Evolutionary conservation across 2,797 vertebrate species (phyloP), one percentile per base, ranked within the genome.

Genomic region (Spinus pinus): DNA sequence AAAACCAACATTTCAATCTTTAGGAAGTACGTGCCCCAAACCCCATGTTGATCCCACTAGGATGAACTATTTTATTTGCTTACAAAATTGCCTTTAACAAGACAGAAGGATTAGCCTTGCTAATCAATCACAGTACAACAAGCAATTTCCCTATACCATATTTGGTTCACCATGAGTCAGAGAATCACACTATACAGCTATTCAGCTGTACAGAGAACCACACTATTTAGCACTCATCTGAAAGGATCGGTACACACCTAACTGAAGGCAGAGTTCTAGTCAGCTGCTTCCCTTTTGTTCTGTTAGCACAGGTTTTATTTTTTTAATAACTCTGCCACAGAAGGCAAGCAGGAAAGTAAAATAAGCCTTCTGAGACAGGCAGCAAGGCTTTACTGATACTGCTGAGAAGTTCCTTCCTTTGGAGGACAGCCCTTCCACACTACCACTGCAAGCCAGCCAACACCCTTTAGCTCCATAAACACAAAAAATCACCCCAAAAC

Each of bases 341-440:
- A 89, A 88, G 58, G 61, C 53, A 73, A 82, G 35, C 30, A 84
- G 21, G 61, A 53, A 66, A 75, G 73, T 53, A 64, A 73, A 92
- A 66, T 18, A 85, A 87, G 8, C 47, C 60, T 89, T 73, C 33
- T 9, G 31, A 91, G 58, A 72, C 23, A 82, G 16, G 30, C 4
- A 6, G 33, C 24, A 86, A 81, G 54, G 70, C 46, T 91, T 82
- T 86, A 51, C 21, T 47, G 56, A 47, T 37, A 83, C 1, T 30
- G 42, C 23, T 50, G 31, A 72, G 15, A 60, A 72, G 47, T 54
- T 94, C 50, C 85, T 90, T 95, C 74, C 47, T 81, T 49, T 73
- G 72, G 84, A 81, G 54, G 33, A 60, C 82, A 88, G 80, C 56
- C 56, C 62, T 88, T 95, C 70, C 2, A 0, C 12, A 44, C 15